phyloP scores from a whole-genome alignment of 2,797 vertebrate genomes.

The Hemitrygon akajei region DNA sequence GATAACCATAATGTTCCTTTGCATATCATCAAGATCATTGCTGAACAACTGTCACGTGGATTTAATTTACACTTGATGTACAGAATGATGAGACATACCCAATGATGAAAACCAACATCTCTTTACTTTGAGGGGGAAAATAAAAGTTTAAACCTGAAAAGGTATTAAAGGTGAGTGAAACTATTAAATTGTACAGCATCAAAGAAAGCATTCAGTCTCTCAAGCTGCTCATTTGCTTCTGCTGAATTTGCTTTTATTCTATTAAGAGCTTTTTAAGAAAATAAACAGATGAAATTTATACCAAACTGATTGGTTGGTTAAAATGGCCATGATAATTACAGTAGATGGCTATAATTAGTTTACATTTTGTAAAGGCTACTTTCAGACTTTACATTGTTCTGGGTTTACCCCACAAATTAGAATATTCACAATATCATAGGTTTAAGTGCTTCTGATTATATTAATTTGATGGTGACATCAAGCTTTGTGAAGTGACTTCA shows the following conservation, averaged over 20 bases:
- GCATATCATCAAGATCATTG: background rate
- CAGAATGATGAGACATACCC: background rate
- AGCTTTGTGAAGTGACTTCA: too few relatives aligned
- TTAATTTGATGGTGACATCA: too few relatives aligned
- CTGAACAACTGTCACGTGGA: background rate
- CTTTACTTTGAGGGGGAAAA: background rate
- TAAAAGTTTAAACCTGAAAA: background rate
- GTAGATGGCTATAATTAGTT: background rate
- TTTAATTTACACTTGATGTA: background rate
- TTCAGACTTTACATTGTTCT: background rate
- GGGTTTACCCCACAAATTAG: background rate
- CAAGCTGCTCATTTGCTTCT: background rate
- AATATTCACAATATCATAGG: too few relatives aligned
- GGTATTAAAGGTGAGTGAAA: background rate
- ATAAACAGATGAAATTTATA: background rate
- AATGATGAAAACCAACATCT: background rate
- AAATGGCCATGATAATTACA: background rate
- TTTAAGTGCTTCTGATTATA: too few relatives aligned
- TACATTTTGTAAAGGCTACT: background rate
- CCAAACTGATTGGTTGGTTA: background rate
- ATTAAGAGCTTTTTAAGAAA: background rate
- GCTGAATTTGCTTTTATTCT: background rate
- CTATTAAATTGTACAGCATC: background rate
- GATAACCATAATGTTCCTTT: background rate
- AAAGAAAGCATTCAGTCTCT: background rate